A percentile compares a stretch with the other conserved stretches of the same genome.
Conservation (phyloP, 2,113 vertebrate genomes). For the Telmatochromis bifrenatus region DNA sequence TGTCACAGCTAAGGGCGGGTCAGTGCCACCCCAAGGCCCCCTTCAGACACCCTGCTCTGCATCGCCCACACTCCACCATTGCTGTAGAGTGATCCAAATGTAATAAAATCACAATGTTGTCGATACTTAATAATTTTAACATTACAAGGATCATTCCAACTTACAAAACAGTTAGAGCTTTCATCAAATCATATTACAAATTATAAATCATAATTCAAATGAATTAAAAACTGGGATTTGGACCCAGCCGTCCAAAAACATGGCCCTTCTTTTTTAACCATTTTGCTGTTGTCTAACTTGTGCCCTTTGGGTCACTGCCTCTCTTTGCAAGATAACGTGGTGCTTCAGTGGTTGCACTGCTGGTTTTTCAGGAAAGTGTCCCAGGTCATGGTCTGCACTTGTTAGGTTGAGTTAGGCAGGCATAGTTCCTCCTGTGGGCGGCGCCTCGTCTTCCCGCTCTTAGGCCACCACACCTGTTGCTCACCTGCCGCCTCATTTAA, state of each 20-base stretch:
- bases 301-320: not conserved
- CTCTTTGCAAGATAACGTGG: not conserved
- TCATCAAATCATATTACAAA: not conserved
- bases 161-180: not conserved
- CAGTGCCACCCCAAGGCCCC: not conserved
- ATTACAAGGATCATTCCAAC: not conserved
- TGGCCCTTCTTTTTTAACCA: not conserved
- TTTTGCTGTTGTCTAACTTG: not conserved
- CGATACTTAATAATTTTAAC: not conserved
- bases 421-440: not conserved
- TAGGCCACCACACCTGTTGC: not conserved
- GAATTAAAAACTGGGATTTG: accelerated
- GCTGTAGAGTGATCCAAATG: not conserved
- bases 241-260: not conserved
- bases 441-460: not conserved
- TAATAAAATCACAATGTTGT: not conserved
- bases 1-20: not conserved
- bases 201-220: not conserved
- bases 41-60: not conserved
- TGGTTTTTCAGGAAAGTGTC: not conserved
- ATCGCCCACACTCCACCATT: not conserved
- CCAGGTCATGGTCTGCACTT: not conserved
- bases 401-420: not conserved
- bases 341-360: not conserved
- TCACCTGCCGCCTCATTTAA: not conserved